Conservation (phyloP, 2,113 vertebrate species). For the Phrynosoma blainvillii region DNA sequence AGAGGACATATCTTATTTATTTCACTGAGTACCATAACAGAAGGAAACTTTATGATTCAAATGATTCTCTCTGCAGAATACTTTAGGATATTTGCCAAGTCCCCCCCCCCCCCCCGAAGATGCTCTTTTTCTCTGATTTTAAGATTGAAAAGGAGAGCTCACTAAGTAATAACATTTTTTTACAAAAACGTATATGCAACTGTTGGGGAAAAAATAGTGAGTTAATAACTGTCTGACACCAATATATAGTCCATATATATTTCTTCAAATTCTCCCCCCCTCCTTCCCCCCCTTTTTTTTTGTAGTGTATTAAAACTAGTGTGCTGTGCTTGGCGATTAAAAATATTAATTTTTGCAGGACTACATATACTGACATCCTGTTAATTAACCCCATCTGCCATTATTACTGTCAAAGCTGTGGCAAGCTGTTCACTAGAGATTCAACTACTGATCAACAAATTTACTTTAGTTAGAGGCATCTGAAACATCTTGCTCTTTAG, state of each 20-base stretch:
- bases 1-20: slow-evolving; percentile 42
- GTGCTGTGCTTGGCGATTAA: slow-evolving; percentile 59
- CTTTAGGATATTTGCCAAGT: slow-evolving; percentile 46
- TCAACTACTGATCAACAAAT: slow-evolving; percentile 59
- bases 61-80: slow-evolving; percentile 21
- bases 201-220: neutral
- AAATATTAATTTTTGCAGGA: slow-evolving; percentile 65
- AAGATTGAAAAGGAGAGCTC: slow-evolving; percentile 34
- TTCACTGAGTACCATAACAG: slow-evolving; percentile 37
- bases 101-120: slow-evolving; percentile 45
- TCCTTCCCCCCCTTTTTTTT: slow-evolving; percentile 16
- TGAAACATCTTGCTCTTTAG: slow-evolving; percentile 37
- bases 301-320: slow-evolving; percentile 62
- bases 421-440: slow-evolving; percentile 65
- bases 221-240: slow-evolving; percentile 44
- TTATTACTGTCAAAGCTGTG: slow-evolving; percentile 53
- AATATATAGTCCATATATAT: slow-evolving; percentile 36
- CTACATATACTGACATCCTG: slow-evolving; percentile 65
- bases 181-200: too few relatives aligned
- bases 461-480: slow-evolving; percentile 37
- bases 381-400: slow-evolving; percentile 75
- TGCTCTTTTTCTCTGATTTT: slow-evolving; percentile 34
- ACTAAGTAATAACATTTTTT: neutral
- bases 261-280: slow-evolving; percentile 14
- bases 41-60: slow-evolving; percentile 41